phyloP scores from a whole-genome alignment of 2,888 invertebrate genomes.

The Sylvicola fuscatus region DNA sequence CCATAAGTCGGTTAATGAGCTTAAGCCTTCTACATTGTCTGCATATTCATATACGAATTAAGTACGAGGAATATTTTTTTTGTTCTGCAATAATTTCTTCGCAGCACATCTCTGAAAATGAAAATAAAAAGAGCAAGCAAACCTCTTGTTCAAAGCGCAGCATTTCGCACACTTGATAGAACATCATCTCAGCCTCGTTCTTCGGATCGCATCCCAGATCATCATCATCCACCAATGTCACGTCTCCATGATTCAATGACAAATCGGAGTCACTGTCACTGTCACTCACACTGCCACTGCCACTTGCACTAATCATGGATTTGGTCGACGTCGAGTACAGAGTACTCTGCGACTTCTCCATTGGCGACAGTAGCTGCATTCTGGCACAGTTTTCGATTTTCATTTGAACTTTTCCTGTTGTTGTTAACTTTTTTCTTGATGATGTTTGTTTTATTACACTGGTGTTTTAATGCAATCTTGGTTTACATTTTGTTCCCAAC shows the following conservation, averaged over 20 bases:
- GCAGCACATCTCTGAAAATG: no score
- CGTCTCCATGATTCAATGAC: constrained; percentile 18
- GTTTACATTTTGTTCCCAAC: no score
- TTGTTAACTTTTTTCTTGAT: background rate
- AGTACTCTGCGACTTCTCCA: constrained; percentile 10
- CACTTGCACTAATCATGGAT: constrained; percentile 8
- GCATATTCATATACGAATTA: no score
- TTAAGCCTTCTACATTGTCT: no score
- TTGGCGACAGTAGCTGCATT: constrained; percentile 10
- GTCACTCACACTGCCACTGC: constrained; percentile 3
- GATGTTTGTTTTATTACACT: no score
- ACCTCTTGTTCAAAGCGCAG: constrained; percentile 26
- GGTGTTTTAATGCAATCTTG: no score
- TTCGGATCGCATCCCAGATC: constrained; percentile 23
- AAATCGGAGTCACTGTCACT: constrained; percentile 15
- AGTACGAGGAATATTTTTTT: no score
- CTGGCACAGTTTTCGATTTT: constrained; percentile 4
- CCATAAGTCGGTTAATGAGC: no score
- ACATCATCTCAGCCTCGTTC: constrained; percentile 26
- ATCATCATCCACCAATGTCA: constrained; percentile 23
- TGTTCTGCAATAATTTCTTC: no score
- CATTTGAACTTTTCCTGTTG: constrained; percentile 4
- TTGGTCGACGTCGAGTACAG: constrained; percentile 9
- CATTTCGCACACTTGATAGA: constrained; percentile 24
- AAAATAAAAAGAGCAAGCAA: no score